Percentiles rank a stretch among this genome's conserved stretches.
These are phyloP conservation scores for Cassiopea xamachana DNA, from an alignment of 30 jellyfish, hydroid and myxozoan genomes.

Conservation along the genomic window DNA sequence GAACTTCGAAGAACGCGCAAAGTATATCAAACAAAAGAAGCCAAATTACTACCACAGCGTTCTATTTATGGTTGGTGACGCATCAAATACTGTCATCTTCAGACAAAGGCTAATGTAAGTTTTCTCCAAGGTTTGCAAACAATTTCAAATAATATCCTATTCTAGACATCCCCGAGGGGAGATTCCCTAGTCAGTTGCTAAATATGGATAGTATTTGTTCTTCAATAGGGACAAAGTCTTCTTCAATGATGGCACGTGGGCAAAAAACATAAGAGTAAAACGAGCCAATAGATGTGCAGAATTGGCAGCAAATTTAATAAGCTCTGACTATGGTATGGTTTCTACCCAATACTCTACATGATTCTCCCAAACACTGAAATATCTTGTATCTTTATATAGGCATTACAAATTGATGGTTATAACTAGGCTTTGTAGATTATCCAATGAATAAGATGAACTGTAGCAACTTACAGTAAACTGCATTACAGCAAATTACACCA, in stretches of 20 bases:
- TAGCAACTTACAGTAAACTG: too few species aligned
- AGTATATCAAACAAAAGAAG: constrained; percentile 67
- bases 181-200: not conserved
- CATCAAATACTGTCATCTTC: constrained; percentile 65
- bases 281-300: constrained; percentile 64
- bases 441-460: too few species aligned
- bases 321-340: constrained; percentile 77
- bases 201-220: not conserved
- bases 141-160: not conserved
- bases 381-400: not conserved
- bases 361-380: not conserved
- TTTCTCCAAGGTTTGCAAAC: not conserved
- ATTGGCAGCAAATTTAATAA: constrained; percentile 63
- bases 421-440: too few species aligned
- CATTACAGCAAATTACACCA: too few species aligned
- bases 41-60: constrained; percentile 46
- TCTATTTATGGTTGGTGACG: constrained; percentile 77
- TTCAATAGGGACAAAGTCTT: constrained; percentile 59
- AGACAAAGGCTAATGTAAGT: constrained; percentile 88
- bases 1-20: constrained; percentile 53
- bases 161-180: not conserved
- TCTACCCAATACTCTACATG: not conserved
- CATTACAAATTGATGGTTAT: not conserved
- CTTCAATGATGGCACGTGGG: constrained; percentile 71
- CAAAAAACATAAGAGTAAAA: constrained; percentile 49